phyloP scores from a whole-genome alignment of 2,797 vertebrate genomes.

The Neostethus bicornis region DNA sequence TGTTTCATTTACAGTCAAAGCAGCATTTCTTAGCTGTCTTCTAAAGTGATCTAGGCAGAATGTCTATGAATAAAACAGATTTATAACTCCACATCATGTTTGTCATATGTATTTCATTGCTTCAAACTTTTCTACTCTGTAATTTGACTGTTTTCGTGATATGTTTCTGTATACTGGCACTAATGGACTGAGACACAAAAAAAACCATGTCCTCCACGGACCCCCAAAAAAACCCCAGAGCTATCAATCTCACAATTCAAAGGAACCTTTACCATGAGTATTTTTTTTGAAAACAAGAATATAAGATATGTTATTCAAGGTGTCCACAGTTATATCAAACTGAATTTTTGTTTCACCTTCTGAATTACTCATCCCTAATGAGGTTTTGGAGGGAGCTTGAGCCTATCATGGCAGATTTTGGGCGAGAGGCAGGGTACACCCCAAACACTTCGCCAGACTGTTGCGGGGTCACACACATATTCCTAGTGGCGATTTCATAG shows the following conservation, averaged over 20 bases:
- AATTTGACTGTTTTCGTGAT: slow-evolving; percentile 23
- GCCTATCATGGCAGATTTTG: no score
- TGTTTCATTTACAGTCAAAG: slow-evolving; percentile 63
- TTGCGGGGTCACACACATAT: no score
- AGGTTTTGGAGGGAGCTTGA: no score
- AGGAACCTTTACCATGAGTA: background rate
- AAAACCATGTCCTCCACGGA: slow-evolving; percentile 1
- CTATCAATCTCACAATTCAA: slow-evolving; percentile 9
- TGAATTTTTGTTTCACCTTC: no score
- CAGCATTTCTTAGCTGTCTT: slow-evolving; percentile 55
- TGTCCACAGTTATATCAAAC: no score
- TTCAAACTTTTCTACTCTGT: slow-evolving; percentile 27
- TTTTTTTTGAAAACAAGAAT: slow-evolving; percentile 1
- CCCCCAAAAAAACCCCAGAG: no score
- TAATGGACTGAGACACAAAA: slow-evolving; percentile 5
- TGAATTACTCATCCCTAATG: no score
- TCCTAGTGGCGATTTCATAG: no score
- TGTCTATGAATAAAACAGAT: slow-evolving; percentile 58
- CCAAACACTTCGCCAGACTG: no score
- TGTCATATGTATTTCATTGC: slow-evolving; percentile 52
- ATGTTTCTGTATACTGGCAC: slow-evolving; percentile 17
- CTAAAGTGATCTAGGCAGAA: slow-evolving; percentile 56
- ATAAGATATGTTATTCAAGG: no score
- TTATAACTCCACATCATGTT: slow-evolving; percentile 35
- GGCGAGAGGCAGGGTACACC: no score